Conservation (phyloP, 2,888 invertebrate genomes). For the Hypselothyrea guttata region DNA sequence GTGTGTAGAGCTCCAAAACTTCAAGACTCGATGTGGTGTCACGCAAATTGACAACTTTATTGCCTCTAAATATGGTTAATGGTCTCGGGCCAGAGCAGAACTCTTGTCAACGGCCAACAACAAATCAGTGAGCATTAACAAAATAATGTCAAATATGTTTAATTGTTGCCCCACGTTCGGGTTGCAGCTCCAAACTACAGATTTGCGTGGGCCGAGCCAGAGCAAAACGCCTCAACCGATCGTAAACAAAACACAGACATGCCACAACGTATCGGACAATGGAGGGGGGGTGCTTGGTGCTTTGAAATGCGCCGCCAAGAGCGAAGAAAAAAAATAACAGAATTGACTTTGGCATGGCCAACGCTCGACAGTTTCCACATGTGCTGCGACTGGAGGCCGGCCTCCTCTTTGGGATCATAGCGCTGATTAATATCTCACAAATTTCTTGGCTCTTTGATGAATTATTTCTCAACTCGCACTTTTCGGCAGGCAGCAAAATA, state of each 20-base stretch:
- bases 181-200: not conserved
- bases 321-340: conserved; percentile 33
- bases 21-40: conserved; percentile 20
- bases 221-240: conserved; percentile 41
- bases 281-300: conserved; percentile 15
- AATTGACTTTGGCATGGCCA: conserved; percentile 64
- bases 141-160: conserved; percentile 69
- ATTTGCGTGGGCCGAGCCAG: conserved; percentile 49
- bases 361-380: conserved; percentile 54
- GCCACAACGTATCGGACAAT: not conserved
- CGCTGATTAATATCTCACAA: conserved; percentile 70
- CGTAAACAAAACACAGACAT: conserved; percentile 25
- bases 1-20: too few species aligned
- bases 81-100: conserved; percentile 42
- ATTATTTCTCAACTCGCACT: conserved; percentile 62
- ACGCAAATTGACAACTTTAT: conserved; percentile 71
- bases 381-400: conserved; percentile 21
- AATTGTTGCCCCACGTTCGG: conserved; percentile 61
- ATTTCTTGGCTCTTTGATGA: conserved; percentile 65
- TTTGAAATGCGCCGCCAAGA: conserved; percentile 64
- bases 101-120: conserved; percentile 52
- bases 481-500: conserved; percentile 24
- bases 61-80: conserved; percentile 73
- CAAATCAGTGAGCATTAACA: conserved; percentile 47
- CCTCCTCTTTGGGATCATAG: not conserved